These are phyloP conservation scores for Yponomeuta malinellus DNA, from an alignment of 2,888 invertebrate species.

Conservation along the genomic window DNA sequence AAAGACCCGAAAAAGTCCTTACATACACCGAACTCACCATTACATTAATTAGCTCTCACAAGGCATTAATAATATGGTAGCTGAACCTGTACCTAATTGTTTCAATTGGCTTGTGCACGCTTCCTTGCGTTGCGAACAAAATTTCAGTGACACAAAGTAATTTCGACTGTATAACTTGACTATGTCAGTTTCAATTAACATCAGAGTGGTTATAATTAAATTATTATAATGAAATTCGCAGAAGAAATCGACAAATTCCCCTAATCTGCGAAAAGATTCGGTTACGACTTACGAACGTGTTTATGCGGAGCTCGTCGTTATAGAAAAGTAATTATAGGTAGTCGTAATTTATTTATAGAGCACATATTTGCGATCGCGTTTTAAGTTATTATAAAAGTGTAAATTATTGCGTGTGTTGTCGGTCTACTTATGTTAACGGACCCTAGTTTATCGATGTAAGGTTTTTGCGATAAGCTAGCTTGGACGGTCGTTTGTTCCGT, in stretches of 20 bases:
- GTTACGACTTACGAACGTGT: no score
- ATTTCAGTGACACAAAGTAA: neutral
- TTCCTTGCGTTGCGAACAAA: neutral
- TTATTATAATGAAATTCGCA: no score
- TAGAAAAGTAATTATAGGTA: neutral
- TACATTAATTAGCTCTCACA: no score
- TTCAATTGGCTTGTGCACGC: slow-evolving; percentile 27
- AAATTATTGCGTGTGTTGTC: slow-evolving; percentile 47
- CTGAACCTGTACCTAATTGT: slow-evolving; percentile 32
- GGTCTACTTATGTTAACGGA: slow-evolving; percentile 55
- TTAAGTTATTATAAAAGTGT: slow-evolving; percentile 25
- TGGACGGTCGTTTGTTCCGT: neutral
- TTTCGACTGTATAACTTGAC: neutral
- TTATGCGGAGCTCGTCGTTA: neutral
- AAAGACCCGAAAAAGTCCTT: no score
- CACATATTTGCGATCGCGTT: neutral
- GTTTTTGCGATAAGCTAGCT: neutral
- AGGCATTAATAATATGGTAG: slow-evolving; percentile 11
- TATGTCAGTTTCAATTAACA: no score
- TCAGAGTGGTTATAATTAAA: no score
- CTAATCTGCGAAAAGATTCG: no score
- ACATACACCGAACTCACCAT: no score
- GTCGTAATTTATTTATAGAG: neutral
- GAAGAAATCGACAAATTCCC: no score
- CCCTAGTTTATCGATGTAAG: neutral